Conservation (phyloP, 2,888 invertebrate genomes). For the Nemotelus pantherinus region DNA sequence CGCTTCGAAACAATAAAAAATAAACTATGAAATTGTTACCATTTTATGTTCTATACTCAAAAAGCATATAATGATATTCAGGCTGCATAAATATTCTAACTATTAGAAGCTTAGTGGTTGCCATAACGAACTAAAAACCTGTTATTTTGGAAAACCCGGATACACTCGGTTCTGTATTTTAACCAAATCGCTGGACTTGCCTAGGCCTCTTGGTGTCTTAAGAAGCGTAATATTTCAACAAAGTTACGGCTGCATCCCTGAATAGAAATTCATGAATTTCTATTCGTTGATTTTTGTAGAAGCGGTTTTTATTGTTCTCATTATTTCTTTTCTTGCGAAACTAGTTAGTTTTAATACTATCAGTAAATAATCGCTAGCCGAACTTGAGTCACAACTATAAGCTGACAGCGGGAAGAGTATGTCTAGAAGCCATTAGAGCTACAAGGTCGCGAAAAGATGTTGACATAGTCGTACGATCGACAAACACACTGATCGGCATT, state of each 20-base stretch:
- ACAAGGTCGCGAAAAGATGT: constrained; percentile 38
- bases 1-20: constrained; percentile 4
- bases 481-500: background rate
- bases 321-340: constrained; percentile 14
- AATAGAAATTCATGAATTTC: constrained; percentile 1
- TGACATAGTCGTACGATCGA: background rate
- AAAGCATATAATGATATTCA: too few relatives aligned
- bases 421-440: constrained; percentile 16
- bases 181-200: background rate
- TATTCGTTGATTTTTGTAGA: background rate
- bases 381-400: constrained; percentile 27
- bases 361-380: background rate
- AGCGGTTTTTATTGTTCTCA: background rate
- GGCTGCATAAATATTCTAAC: too few relatives aligned
- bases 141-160: constrained; percentile 38
- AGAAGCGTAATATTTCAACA: background rate
- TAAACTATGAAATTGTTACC: constrained; percentile 1
- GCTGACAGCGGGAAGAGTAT: background rate
- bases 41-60: background rate
- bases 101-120: too few relatives aligned
- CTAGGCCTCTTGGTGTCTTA: too few relatives aligned
- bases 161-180: background rate
- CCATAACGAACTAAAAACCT: background rate
- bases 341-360: constrained; percentile 13
- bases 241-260: constrained; percentile 2